A percentile compares a stretch with the other conserved stretches of the same genome.
Evolutionary conservation across 2,113 vertebrate species (phyloP).

Genomic region (Oxyura jamaicensis): DNA sequence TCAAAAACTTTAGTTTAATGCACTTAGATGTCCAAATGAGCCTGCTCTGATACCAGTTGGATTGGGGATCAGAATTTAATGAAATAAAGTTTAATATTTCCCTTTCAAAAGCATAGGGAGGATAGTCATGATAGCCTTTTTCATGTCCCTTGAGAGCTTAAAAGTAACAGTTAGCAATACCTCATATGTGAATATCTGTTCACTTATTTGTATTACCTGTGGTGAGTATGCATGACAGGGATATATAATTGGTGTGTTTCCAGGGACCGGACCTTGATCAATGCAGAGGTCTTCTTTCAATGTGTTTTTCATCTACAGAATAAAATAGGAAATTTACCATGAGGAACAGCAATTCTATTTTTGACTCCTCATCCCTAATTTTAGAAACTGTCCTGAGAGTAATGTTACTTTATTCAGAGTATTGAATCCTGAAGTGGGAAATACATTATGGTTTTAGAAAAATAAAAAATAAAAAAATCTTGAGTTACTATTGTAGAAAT

Average conservation of each 20-base stretch:
- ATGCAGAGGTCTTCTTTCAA: constrained; percentile 45
- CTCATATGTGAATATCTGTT: background rate
- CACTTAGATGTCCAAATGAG: background rate
- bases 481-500: background rate
- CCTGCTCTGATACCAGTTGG: background rate
- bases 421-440: background rate
- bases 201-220: constrained; percentile 16
- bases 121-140: background rate
- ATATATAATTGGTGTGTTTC: constrained; percentile 12
- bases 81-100: background rate
- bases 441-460: background rate
- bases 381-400: background rate
- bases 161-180: background rate
- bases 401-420: background rate
- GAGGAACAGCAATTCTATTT: background rate
- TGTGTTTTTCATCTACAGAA: constrained; percentile 55
- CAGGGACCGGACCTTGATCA: constrained; percentile 9
- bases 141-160: background rate
- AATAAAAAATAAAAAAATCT: background rate
- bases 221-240: background rate
- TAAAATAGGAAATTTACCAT: background rate
- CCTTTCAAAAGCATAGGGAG: background rate
- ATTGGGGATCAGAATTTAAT: background rate
- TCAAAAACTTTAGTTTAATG: background rate
- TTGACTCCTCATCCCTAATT: background rate